Conservation (phyloP, 1,140 invertebrate genomes). For the Drosophila ogumai region DNA sequence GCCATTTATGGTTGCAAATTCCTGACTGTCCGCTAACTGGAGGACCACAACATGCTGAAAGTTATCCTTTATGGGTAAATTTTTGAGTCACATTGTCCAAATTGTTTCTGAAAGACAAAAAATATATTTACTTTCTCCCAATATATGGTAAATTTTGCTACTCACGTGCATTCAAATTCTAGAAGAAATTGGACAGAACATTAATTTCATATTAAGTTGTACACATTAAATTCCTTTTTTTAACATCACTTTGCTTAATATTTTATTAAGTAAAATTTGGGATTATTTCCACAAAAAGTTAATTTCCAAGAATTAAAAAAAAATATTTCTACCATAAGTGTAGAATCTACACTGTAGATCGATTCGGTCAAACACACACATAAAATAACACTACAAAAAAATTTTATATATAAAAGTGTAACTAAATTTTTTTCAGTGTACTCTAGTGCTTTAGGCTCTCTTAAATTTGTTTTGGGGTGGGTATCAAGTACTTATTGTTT, state of each 20-base stretch:
- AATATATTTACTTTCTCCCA: background rate
- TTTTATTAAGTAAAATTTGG: too few relatives aligned
- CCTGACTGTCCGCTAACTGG: too few relatives aligned
- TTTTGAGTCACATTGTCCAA: background rate
- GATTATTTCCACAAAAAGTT: too few relatives aligned
- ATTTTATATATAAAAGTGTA: too few relatives aligned
- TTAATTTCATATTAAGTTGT: background rate
- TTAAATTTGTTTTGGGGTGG: constrained; percentile 59
- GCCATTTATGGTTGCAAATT: too few relatives aligned
- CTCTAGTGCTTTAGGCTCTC: constrained; percentile 25
- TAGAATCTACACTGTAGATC: background rate
- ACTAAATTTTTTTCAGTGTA: constrained; percentile 6
- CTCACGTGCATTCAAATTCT: too few relatives aligned
- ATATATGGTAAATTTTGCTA: background rate
- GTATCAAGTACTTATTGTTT: constrained; percentile 24
- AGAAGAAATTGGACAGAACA: too few relatives aligned
- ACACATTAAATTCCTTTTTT: background rate
- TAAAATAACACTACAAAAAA: background rate
- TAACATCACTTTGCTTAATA: too few relatives aligned
- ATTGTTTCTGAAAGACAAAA: background rate
- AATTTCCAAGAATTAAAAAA: background rate
- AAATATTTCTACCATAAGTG: background rate
- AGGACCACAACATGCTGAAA: background rate
- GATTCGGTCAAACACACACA: background rate
- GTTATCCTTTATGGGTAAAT: background rate